Evolutionary conservation across 2,797 vertebrate species (phyloP).

Genomic region (Astyanax mexicanus): DNA sequence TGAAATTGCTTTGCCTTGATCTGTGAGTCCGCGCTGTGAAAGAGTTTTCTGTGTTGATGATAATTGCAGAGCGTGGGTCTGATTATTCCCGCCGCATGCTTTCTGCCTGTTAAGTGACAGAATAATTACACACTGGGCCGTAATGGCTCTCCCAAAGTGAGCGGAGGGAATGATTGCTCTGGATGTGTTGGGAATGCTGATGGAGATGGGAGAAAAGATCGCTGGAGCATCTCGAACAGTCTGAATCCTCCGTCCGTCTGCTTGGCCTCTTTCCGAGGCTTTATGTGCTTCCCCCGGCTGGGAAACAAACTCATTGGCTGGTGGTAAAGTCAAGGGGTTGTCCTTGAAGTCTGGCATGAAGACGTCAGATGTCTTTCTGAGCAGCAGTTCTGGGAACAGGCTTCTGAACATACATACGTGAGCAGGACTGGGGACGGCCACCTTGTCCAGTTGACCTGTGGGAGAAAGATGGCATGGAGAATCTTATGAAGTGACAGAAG

Average conservation of each 20-base stretch:
- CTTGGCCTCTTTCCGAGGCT: constrained; percentile 68
- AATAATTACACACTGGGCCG: constrained; percentile 76
- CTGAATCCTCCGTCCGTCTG: constrained; percentile 37
- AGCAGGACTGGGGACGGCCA: background rate
- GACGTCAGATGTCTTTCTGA: constrained; percentile 70
- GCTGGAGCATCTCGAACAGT: constrained; percentile 18
- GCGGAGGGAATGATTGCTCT: constrained; percentile 65
- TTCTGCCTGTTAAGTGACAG: constrained; percentile 75
- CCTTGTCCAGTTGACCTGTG: background rate
- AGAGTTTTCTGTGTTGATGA: constrained; percentile 60
- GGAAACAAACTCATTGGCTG: constrained; percentile 70
- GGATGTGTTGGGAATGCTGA: constrained; percentile 77
- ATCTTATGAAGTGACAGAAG: background rate
- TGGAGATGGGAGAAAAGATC: constrained; percentile 40
- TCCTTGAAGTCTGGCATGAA: constrained; percentile 54
- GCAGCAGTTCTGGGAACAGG: constrained; percentile 64
- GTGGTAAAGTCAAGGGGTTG: constrained; percentile 59
- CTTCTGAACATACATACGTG: constrained; percentile 60
- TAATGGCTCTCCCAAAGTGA: constrained; percentile 64
- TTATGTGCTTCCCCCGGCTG: constrained; percentile 62
- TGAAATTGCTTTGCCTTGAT: constrained; percentile 62
- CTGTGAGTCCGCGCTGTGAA: constrained; percentile 50
- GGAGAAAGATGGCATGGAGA: background rate
- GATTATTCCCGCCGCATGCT: constrained; percentile 64
- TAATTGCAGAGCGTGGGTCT: constrained; percentile 67